Evolutionary conservation across 1,140 invertebrate genomes (phyloP), one percentile per base, ranked within the genome.

Genomic region (Macrobrachium rosenbergii): DNA sequence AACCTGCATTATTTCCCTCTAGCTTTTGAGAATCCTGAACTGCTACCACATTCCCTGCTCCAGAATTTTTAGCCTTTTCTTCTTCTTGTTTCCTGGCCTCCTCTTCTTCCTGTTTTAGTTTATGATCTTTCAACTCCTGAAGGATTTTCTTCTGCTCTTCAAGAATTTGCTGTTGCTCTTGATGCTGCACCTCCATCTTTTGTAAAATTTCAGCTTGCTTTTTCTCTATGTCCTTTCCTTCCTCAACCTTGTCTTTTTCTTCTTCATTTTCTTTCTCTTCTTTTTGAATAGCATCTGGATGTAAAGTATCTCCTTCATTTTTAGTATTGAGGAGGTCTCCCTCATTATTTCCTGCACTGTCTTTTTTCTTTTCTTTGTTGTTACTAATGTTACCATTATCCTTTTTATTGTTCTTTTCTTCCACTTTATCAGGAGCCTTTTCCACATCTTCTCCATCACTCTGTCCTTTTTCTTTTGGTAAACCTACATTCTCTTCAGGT

Each of bases 141-240:
- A 87, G 84, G 43, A 87, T 87, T 60, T 87, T 67, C 21, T 87
- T 87, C 78, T 81, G 78, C 58, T 87, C 84, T 21, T 77, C 84
- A 17, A 87, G 67, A 28, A 87, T 81, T 45, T 87, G 52, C 67
- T 87, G 64, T 58, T 87, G 84, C 45, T 87, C 84, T 21, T 73
- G 45, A 37, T 81, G 77, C 77, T 87, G 84, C 23, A 73, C 84
- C 58, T 87, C 84, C 16, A 87, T 87, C 28, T 81, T 87, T 58
- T 87, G 21, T 14, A 87, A 76, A 28, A 87, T 8, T 23, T 87
- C 84, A n/a, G 64, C 75, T 64, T 86, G 76, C 37, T 86, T 86
- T 52, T 86, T 79, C 19, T 84, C 82, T 23, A 83, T 72, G 28
- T 67, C 62, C 59, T 64, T 62, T 67, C 23, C 73, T 12, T 59